A percentile compares a stretch with the other conserved stretches of the same genome.
Conservation (phyloP, 2,113 vertebrate genomes). For the Papio anubis region DNA sequence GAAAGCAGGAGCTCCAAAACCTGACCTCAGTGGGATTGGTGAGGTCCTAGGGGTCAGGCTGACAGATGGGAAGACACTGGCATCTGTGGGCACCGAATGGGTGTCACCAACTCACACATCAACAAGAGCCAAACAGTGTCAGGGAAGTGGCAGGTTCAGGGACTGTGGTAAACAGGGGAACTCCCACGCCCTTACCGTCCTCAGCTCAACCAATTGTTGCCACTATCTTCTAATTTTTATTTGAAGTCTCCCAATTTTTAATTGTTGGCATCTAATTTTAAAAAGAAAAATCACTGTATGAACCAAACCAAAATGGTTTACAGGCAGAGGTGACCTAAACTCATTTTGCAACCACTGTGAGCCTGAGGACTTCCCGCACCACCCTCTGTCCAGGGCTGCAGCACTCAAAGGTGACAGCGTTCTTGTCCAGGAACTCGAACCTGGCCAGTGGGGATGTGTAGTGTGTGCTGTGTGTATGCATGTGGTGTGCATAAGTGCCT, state of each 20-base stretch:
- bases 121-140: neutral
- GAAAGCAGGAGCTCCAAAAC: neutral
- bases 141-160: neutral
- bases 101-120: neutral
- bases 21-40: neutral
- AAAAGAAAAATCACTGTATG: conserved; percentile 29
- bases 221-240: conserved; percentile 40
- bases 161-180: neutral
- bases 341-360: neutral
- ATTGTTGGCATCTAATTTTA: conserved; percentile 29
- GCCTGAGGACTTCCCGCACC: neutral
- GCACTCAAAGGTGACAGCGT: neutral
- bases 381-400: neutral
- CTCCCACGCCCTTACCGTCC: neutral
- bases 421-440: neutral
- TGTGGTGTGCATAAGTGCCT: neutral
- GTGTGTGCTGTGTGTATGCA: neutral
- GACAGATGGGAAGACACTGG: neutral
- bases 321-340: neutral
- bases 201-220: neutral
- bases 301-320: neutral
- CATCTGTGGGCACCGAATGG: neutral
- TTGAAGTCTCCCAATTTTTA: conserved; percentile 48
- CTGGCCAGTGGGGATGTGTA: neutral
- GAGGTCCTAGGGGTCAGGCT: neutral